phyloP scores from a whole-genome alignment of 2,797 vertebrate genomes.

The Catostomus latipinnis region DNA sequence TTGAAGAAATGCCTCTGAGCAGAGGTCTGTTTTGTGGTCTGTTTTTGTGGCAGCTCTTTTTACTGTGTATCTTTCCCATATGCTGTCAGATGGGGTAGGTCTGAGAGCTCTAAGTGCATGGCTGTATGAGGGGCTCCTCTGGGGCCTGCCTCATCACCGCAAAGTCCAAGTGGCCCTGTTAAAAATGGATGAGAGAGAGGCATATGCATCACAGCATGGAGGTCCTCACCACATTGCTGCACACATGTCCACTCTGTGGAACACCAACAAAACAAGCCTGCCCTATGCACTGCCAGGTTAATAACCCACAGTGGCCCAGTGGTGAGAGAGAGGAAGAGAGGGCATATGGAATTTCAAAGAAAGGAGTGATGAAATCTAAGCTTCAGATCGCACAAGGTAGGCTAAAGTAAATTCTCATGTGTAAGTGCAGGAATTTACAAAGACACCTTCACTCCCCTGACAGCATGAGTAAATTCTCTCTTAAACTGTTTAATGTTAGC shows the following conservation, averaged over 20 bases:
- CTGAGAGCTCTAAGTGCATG: conserved; percentile 43
- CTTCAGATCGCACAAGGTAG: conserved; percentile 11
- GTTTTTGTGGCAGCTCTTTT: conserved; percentile 50
- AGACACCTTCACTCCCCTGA: conserved; percentile 22
- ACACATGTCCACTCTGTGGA: conserved; percentile 39
- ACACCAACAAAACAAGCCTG: conserved; percentile 45
- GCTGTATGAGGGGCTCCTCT: conserved; percentile 30
- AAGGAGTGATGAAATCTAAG: not conserved
- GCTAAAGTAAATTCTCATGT: conserved; percentile 20
- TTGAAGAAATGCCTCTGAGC: conserved; percentile 39
- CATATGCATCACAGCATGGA: conserved; percentile 43
- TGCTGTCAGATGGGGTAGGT: conserved; percentile 53
- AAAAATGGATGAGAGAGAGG: conserved; percentile 55
- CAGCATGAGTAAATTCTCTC: conserved; percentile 33
- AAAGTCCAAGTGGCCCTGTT: conserved; percentile 38
- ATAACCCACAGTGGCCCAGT: conserved; percentile 31
- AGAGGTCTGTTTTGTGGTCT: conserved; percentile 14
- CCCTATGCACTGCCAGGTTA: conserved; percentile 33
- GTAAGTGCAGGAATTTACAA: conserved; percentile 24
- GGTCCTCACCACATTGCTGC: conserved; percentile 36
- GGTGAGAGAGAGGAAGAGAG: not conserved
- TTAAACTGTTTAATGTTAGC: conserved; percentile 21
- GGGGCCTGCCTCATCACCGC: conserved; percentile 32
- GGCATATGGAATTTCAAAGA: conserved; percentile 4
- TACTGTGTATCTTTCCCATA: conserved; percentile 37